Conservation (phyloP, 2,113 vertebrate species). For the Plecotus auritus region DNA sequence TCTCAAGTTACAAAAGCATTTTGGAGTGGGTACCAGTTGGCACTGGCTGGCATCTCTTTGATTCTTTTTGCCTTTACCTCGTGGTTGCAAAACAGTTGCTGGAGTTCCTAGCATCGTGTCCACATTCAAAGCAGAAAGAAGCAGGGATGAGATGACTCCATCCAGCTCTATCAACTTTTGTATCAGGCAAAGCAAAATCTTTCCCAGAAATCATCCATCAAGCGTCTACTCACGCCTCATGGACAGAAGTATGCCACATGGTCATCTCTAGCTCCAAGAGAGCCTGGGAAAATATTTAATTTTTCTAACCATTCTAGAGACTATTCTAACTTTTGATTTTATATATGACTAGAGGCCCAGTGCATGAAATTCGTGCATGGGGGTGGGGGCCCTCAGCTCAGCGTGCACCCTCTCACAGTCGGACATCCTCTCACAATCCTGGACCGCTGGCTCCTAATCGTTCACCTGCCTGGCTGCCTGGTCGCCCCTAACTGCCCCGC, state of each 20-base stretch:
- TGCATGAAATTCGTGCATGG: no score
- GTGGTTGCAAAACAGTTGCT: neutral
- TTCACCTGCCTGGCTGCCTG: no score
- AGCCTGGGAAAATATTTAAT: neutral
- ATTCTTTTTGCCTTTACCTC: neutral
- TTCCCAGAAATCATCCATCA: neutral
- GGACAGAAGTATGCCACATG: neutral
- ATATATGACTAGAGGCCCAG: neutral
- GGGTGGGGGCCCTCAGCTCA: no score
- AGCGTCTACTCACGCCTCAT: neutral
- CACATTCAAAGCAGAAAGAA: neutral
- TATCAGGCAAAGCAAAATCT: neutral
- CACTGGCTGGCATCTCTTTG: neutral
- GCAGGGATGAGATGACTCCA: neutral
- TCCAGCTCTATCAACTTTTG: neutral
- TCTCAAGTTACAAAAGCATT: neutral
- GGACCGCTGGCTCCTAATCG: no score
- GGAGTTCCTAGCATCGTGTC: neutral
- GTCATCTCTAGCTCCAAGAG: neutral
- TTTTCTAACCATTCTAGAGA: neutral
- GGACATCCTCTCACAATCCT: no score
- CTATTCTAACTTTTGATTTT: neutral
- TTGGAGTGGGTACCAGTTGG: neutral
- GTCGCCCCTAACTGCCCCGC: no score
- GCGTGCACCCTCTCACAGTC: no score